Evolutionary conservation across 2,888 invertebrate genomes (phyloP).

Genomic region (Taenaris catops): DNA sequence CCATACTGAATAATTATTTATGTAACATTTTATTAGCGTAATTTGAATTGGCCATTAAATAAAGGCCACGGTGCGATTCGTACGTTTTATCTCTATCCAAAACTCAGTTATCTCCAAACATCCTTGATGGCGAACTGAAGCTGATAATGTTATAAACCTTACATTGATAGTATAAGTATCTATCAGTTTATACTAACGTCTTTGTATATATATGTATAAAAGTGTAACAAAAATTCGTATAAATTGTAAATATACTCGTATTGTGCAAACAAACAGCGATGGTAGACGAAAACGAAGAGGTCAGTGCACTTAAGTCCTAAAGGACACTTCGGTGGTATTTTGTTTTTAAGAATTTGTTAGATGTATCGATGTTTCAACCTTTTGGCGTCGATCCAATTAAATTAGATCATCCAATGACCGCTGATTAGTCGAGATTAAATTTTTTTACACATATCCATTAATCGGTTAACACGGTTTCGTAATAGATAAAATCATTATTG

Average conservation of each 20-base stretch:
- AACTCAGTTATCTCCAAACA: constrained; percentile 33
- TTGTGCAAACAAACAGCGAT: constrained; percentile 25
- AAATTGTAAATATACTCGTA: no score
- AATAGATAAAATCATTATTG: constrained; percentile 14
- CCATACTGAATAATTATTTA: neutral
- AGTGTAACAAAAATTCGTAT: no score
- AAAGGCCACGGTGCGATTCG: constrained; percentile 22
- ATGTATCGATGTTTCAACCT: constrained; percentile 17
- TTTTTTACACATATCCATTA: constrained; percentile 13
- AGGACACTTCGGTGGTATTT: constrained; percentile 4
- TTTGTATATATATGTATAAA: constrained; percentile 1
- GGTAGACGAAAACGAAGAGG: constrained; percentile 38
- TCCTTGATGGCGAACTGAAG: constrained; percentile 33
- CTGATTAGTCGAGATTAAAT: constrained; percentile 17
- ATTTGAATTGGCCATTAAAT: constrained; percentile 10
- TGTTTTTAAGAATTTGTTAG: constrained; percentile 14
- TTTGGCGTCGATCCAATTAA: constrained; percentile 31
- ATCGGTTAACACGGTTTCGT: constrained; percentile 13
- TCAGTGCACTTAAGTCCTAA: constrained; percentile 31
- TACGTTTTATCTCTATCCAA: constrained; percentile 27
- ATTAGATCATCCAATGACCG: constrained; percentile 21
- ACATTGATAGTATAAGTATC: constrained; percentile 16
- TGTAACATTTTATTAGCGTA: no score
- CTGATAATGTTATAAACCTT: constrained; percentile 30
- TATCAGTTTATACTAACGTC: neutral